phyloP scores from a whole-genome alignment of 1,140 invertebrate genomes.

The Papilio aristodemus region DNA sequence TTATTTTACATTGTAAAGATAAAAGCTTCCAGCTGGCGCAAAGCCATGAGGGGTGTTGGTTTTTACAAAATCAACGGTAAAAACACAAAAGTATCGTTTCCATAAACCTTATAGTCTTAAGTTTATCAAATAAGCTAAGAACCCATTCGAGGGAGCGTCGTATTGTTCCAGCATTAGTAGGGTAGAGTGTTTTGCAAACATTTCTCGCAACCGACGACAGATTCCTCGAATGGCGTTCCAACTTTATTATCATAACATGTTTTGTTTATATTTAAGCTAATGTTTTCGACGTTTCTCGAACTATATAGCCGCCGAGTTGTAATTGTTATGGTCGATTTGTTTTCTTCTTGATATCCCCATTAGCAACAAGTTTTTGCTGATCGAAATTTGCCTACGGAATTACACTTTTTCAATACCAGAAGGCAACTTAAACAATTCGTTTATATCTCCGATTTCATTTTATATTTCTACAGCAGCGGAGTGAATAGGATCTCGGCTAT shows the following conservation, averaged over 20 bases:
- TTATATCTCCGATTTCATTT: neutral
- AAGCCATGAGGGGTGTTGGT: conserved; percentile 79
- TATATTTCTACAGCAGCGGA: neutral
- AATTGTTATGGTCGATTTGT: conserved; percentile 32
- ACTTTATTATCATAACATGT: conserved; percentile 75
- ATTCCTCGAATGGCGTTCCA: conserved; percentile 73
- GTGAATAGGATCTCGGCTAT: neutral
- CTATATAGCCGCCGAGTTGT: conserved; percentile 13
- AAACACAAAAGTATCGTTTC: conserved; percentile 77
- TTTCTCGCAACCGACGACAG: conserved; percentile 59
- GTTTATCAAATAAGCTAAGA: conserved; percentile 58
- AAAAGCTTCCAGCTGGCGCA: conserved; percentile 73
- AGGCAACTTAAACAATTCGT: neutral
- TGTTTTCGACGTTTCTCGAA: conserved; percentile 52
- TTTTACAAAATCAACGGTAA: conserved; percentile 61
- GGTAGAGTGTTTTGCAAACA: conserved; percentile 75
- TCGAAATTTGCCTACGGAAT: neutral
- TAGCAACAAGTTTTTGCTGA: conserved; percentile 10
- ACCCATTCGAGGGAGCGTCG: conserved; percentile 59
- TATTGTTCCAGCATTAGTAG: conserved; percentile 66
- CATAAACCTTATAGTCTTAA: conserved; percentile 64
- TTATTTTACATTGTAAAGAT: conserved; percentile 48
- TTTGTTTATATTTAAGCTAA: conserved; percentile 73
- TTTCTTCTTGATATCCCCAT: conserved; percentile 34
- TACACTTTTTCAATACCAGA: neutral